Evolutionary conservation across 1,140 invertebrate species (phyloP).

Genomic region (Scaptomyza graminum): DNA sequence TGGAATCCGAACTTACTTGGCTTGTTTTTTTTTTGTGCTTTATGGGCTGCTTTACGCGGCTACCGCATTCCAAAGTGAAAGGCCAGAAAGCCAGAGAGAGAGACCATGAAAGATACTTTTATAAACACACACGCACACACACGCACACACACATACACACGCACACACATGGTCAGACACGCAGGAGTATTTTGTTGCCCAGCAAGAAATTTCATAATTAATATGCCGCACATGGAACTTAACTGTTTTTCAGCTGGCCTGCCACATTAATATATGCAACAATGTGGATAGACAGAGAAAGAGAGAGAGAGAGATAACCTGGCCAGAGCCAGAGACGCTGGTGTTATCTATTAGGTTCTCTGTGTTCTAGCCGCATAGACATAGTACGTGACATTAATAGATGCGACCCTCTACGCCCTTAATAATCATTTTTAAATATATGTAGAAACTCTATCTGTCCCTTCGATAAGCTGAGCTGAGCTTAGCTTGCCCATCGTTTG

Average conservation of each 20-base stretch:
- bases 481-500: constrained; percentile 27
- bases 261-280: constrained; percentile 70
- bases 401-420: constrained; percentile 74
- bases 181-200: constrained; percentile 14
- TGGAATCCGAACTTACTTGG: constrained; percentile 44
- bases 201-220: constrained; percentile 75
- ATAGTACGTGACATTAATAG: constrained; percentile 63
- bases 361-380: constrained; percentile 48
- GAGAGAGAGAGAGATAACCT: constrained; percentile 1
- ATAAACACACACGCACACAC: constrained; percentile 10
- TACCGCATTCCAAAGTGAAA: constrained; percentile 79
- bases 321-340: constrained; percentile 6
- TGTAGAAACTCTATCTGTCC: constrained; percentile 36
- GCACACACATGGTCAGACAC: constrained; percentile 9
- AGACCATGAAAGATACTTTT: constrained; percentile 35
- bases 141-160: constrained; percentile 5
- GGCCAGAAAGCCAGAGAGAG: constrained; percentile 40
- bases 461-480: constrained; percentile 32
- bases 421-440: constrained; percentile 69
- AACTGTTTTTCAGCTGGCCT: constrained; percentile 58
- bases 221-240: constrained; percentile 70
- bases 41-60: constrained; percentile 56
- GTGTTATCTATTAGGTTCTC: constrained; percentile 54
- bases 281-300: constrained; percentile 21
- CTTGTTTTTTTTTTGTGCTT: constrained; percentile 47